Percentiles rank a stretch among this genome's conserved stretches.
These are phyloP conservation scores for Myanophis thanlyinensis DNA, from an alignment of 2,113 vertebrate species.

Conservation along the genomic window DNA sequence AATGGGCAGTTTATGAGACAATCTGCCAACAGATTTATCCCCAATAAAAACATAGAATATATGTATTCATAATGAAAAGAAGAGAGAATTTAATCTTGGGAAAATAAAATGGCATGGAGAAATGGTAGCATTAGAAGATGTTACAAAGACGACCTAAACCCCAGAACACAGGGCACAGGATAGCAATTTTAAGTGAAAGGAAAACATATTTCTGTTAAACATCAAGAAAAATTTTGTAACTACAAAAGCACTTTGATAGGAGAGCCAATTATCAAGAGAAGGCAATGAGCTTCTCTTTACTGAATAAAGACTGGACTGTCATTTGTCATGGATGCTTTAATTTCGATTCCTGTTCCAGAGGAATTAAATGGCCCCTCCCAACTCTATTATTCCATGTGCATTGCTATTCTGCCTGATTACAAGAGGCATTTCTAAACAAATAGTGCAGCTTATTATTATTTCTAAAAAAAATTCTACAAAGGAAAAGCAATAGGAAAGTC, in stretches of 20 bases:
- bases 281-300: not conserved
- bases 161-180: not conserved
- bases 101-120: not conserved
- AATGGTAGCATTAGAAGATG: not conserved
- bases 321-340: not conserved
- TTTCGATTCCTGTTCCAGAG: not conserved
- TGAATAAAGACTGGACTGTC: not conserved
- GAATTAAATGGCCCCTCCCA: not conserved
- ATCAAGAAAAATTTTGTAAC: not conserved
- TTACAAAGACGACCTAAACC: not conserved
- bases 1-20: not conserved
- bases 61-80: not conserved
- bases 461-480: rapidly evolving
- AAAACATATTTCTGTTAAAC: not conserved
- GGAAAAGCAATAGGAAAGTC: slow-evolving; percentile 20
- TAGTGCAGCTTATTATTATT: slow-evolving; percentile 43
- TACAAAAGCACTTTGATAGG: not conserved
- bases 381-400: not conserved
- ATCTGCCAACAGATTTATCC: not conserved
- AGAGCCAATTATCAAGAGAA: not conserved
- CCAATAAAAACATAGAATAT: not conserved
- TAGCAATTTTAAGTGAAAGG: not conserved
- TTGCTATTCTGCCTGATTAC: not conserved
- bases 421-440: slow-evolving; percentile 30
- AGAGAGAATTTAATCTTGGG: not conserved